These are phyloP conservation scores for Cotesia congregata DNA, from an alignment of 2,888 invertebrate species.

Conservation along the genomic window DNA sequence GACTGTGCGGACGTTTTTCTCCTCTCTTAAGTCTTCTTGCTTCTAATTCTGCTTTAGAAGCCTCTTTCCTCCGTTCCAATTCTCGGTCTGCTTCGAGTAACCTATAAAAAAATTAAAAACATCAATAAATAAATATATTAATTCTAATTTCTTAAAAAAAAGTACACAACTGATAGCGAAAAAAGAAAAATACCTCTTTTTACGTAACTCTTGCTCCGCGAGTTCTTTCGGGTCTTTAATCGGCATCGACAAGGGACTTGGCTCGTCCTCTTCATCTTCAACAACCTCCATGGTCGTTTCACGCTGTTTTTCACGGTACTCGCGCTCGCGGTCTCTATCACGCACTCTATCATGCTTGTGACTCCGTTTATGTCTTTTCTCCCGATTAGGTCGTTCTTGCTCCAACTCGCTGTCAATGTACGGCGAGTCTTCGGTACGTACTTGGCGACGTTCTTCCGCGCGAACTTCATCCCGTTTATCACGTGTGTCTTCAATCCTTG, in stretches of 20 bases:
- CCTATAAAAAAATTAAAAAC: constrained; percentile 43
- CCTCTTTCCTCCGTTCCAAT: constrained; percentile 84
- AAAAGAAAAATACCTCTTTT: constrained; percentile 72
- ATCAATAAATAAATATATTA: constrained; percentile 5
- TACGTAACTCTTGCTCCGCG: constrained; percentile 69
- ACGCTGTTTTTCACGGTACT: constrained; percentile 63
- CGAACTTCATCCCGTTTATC: constrained; percentile 64
- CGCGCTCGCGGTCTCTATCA: constrained; percentile 67
- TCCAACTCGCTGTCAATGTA: constrained; percentile 58
- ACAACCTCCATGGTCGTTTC: constrained; percentile 61
- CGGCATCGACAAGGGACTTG: constrained; percentile 61
- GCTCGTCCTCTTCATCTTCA: constrained; percentile 68
- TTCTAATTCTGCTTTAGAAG: constrained; percentile 81
- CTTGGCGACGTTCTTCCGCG: constrained; percentile 49
- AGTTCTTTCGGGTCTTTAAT: constrained; percentile 66
- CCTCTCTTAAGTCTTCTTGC: constrained; percentile 78
- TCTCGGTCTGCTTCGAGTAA: constrained; percentile 73
- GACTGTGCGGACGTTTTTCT: constrained; percentile 68
- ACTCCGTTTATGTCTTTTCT: constrained; percentile 66
- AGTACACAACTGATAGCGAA: neutral
- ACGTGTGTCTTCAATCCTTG: constrained; percentile 54
- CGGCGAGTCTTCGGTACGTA: constrained; percentile 58
- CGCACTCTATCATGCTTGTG: constrained; percentile 74
- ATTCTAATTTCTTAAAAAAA: neutral
- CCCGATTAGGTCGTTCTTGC: constrained; percentile 54